Conservation (phyloP, 2,797 vertebrate species). For the Choloepus didactylus region DNA sequence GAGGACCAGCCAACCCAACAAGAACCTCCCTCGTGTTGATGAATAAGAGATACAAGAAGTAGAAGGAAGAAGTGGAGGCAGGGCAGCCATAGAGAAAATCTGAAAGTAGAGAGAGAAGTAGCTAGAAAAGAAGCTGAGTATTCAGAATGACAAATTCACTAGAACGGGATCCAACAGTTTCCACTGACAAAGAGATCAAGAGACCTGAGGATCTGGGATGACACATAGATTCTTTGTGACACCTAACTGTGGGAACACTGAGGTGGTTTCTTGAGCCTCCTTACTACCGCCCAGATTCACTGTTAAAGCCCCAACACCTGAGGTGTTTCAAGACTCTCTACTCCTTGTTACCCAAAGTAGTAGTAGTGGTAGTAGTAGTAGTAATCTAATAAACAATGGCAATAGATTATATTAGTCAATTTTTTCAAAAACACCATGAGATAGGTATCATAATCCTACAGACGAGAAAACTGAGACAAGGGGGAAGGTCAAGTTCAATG, state of each 20-base stretch:
- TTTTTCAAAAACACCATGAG: not conserved
- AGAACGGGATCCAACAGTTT: not conserved
- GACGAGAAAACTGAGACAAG: not conserved
- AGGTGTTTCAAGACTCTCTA: not conserved
- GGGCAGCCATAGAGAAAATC: not conserved
- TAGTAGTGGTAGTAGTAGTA: not conserved
- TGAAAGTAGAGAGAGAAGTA: constrained; percentile 7
- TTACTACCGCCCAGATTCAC: too few species aligned
- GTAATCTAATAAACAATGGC: not conserved
- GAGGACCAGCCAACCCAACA: not conserved
- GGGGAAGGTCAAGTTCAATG: not conserved
- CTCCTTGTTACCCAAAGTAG: not conserved
- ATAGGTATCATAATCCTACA: not conserved
- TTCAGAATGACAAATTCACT: not conserved
- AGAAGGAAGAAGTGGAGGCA: not conserved
- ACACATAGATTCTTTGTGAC: not conserved
- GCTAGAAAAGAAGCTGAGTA: not conserved
- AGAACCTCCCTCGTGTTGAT: not conserved
- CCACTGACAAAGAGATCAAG: not conserved
- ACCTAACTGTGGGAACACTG: not conserved
- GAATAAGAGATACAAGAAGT: not conserved
- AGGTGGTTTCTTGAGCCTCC: not conserved
- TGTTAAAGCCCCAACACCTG: not conserved
- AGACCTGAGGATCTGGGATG: not conserved
- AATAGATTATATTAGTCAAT: not conserved